Evolutionary conservation across 2,888 invertebrate genomes (phyloP).

Genomic region (Aromia moschata): DNA sequence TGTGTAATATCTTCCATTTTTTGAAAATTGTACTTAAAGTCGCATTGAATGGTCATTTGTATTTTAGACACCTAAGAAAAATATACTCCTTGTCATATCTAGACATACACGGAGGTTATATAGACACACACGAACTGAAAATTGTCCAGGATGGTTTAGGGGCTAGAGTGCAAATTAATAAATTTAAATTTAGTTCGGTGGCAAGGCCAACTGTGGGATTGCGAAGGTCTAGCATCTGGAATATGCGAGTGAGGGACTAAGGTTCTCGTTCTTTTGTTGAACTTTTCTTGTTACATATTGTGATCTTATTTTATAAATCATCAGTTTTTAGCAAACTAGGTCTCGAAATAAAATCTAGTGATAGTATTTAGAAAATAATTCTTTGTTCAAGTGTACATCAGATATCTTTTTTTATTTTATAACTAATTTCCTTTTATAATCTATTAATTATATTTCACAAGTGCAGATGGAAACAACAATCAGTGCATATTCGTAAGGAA

Average conservation of each 20-base stretch:
- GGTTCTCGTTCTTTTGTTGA: conserved; percentile 3
- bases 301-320: conserved; percentile 33
- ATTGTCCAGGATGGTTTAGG: conserved; percentile 67
- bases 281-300: conserved; percentile 25
- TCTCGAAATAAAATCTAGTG: not conserved
- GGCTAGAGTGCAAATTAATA: conserved; percentile 73
- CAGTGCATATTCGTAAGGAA: too few species aligned
- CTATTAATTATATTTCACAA: too few species aligned
- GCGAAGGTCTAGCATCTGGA: conserved; percentile 90
- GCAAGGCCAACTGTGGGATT: conserved; percentile 91
- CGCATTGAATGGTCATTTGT: too few species aligned
- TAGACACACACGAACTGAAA: conserved; percentile 68
- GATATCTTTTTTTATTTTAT: too few species aligned
- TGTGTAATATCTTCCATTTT: too few species aligned
- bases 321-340: not conserved
- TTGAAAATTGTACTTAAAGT: too few species aligned
- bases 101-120: conserved; percentile 86
- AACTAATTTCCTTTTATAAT: too few species aligned
- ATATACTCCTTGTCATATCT: conserved; percentile 75
- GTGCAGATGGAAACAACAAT: too few species aligned
- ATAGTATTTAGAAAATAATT: too few species aligned
- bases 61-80: conserved; percentile 63
- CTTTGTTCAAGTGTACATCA: too few species aligned
- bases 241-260: conserved; percentile 80
- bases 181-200: conserved; percentile 83